Base-by-base conservation (phyloP, 1,140 invertebrate genomes). In the Nylanderia fulva region DNA sequence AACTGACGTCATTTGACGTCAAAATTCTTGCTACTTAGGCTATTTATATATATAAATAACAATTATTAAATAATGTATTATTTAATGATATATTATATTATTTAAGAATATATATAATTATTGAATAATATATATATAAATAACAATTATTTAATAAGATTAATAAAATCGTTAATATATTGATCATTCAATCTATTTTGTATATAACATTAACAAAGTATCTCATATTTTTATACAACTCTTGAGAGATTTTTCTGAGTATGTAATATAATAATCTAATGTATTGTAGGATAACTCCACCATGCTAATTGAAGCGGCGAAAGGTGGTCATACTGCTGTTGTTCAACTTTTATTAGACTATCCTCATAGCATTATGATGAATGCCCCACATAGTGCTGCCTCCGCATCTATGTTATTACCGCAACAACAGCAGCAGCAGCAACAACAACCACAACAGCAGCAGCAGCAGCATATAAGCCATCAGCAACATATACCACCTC, bases 231-330 rank as follows among this genome's bases (percentile, higher is more conserved):
- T 11, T n/a, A 36, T 54, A 72, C 24, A 27, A 68, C 0, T 48
- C 29, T 33, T 33, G 29, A 33, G 3, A 33, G 1, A 33, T 33
- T 33, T 72, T 2, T 36, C 15, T 36, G 2, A 3, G 48, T 61
- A 21, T 56, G 33, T n/a, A 84, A 83, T 2, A 2, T 39, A 15
- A 24, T 15, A 24, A 60, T 48, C 15, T 48, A 27, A 66, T 80
- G 39, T 56, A 15, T 85, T 93, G 24, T 91, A 97, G 97, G 99
- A 99, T 95, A 99, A 99, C 94, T 99, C 98, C 58, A 99, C 99
- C 45, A 99, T 99, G 97, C 95, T 99, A 79, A 99, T 99, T 88
- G 99, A 99, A 95, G 99, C 99, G 48, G 98, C 99, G 15, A 99
- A 99, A 95, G 98, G 99, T 69, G 99, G 99, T 0, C 99, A 99